Base-by-base conservation (phyloP, 2,888 invertebrate genomes). In the Spilosoma lubricipeda region DNA sequence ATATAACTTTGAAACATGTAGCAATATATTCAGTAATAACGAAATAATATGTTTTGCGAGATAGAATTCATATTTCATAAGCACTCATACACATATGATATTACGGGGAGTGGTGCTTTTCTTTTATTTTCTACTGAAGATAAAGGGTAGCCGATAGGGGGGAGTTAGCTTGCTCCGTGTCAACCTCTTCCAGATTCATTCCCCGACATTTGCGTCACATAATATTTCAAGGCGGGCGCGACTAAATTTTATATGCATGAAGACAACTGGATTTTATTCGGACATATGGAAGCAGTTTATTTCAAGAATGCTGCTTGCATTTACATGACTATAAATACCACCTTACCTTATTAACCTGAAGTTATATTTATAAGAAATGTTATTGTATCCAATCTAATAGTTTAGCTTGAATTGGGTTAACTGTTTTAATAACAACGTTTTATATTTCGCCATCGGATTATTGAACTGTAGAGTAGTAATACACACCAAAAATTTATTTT, bases 51-150 rank as follows among this genome's bases (percentile, higher is more conserved):
- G 93, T 93, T 93, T 93, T 92, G 91, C 88, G 90, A 94, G 91
- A 94, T 93, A 92, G 93, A 93, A 94, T 95, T 94, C 94, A 95
- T 95, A 94, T 95, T 94, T 95, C 94, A 94, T 93, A 93, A 93
- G 93, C 92, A 93, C 92, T 92, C 93, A 90, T 92, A 92, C 91
- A 90, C 91, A 92, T 92, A 93, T 91, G 89, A 93, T 94, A 94
- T 94, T 92, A 91, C 92, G 88, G 85, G 90, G 90, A 91, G 89
- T 90, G 91, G 90, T 90, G 89, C 91, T 93, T 93, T 91, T 86
- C 91, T 89, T 93, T 93, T 94, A 93, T 93, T 91, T 88, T 91
- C 89, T 90, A 93, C 93, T 92, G 91, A 92, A 94, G 93, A 95
- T 94, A 94, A 94, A 91, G 91, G 89, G 90, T 86, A 87, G 84